Evolutionary conservation across 1,140 invertebrate species (phyloP).

Genomic region (Hermatobates lingyangjiaoensis): DNA sequence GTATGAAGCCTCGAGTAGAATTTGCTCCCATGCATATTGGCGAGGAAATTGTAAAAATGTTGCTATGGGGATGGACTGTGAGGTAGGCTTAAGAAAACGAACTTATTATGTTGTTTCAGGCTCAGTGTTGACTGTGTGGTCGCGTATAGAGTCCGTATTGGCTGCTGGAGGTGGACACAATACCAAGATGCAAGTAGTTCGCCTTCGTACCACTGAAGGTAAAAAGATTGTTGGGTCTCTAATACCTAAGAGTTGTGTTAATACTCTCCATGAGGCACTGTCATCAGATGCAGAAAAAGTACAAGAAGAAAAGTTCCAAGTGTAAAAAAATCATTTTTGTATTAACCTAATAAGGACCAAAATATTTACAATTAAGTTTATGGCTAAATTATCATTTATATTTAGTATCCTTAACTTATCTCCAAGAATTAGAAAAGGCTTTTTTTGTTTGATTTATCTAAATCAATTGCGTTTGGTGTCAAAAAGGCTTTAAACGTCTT

Average conservation of each 20-base stretch:
- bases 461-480: no score
- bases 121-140: slow-evolving; percentile 86
- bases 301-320: neutral
- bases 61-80: slow-evolving; percentile 59
- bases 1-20: slow-evolving; percentile 59
- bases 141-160: slow-evolving; percentile 63
- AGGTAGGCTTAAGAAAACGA: slow-evolving; percentile 71
- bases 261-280: slow-evolving; percentile 49
- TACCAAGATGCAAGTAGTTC: slow-evolving; percentile 87
- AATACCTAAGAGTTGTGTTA: slow-evolving; percentile 70
- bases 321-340: neutral
- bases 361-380: neutral
- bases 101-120: slow-evolving; percentile 84
- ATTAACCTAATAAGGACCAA: slow-evolving; percentile 1
- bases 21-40: slow-evolving; percentile 83
- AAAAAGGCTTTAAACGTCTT: no score
- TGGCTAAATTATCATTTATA: neutral
- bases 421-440: neutral
- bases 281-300: slow-evolving; percentile 53
- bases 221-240: slow-evolving; percentile 72
- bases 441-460: neutral
- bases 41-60: slow-evolving; percentile 46
- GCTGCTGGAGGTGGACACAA: slow-evolving; percentile 31
- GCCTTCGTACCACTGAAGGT: slow-evolving; percentile 65
- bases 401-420: neutral